A percentile compares a stretch with the other conserved stretches of the same genome.
Conservation (phyloP, 2,113 vertebrate species). For the Oostethus manadensis region DNA sequence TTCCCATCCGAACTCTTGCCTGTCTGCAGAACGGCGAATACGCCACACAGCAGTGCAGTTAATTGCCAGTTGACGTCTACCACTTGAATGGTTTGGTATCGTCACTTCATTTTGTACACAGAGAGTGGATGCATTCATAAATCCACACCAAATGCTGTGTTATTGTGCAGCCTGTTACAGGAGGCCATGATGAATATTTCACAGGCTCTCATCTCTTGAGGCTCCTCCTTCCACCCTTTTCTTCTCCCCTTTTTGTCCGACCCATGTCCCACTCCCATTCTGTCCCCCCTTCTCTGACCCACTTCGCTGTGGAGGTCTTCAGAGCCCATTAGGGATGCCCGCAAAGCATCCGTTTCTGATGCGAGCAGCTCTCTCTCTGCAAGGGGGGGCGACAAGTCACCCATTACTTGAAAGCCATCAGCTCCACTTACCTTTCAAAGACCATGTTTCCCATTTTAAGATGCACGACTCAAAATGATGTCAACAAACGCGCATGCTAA, state of each 20-base stretch:
- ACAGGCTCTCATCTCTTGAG: constrained; percentile 30
- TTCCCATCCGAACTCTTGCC: constrained; percentile 23
- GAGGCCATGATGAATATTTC: constrained; percentile 63
- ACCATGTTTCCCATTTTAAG: no score
- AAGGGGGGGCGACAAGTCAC: neutral
- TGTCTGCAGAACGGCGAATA: neutral
- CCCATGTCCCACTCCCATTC: constrained; percentile 27
- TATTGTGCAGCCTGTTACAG: constrained; percentile 28
- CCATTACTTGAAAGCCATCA: constrained; percentile 6
- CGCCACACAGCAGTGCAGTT: neutral
- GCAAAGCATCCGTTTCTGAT: constrained; percentile 43
- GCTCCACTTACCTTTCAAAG: constrained; percentile 15
- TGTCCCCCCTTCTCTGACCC: constrained; percentile 49
- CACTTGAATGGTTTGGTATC: neutral
- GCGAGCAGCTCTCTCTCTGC: constrained; percentile 15
- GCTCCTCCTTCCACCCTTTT: constrained; percentile 24
- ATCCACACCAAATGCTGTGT: constrained; percentile 12
- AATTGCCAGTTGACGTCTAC: neutral
- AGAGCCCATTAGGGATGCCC: constrained; percentile 41
- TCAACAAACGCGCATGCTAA: no score
- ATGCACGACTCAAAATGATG: no score
- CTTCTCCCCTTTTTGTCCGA: constrained; percentile 23
- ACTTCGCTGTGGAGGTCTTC: constrained; percentile 43
- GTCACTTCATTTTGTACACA: neutral
- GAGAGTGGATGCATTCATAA: neutral